These are phyloP conservation scores for Pecten maximus DNA, from an alignment of 2,888 invertebrate species.

Conservation along the genomic window DNA sequence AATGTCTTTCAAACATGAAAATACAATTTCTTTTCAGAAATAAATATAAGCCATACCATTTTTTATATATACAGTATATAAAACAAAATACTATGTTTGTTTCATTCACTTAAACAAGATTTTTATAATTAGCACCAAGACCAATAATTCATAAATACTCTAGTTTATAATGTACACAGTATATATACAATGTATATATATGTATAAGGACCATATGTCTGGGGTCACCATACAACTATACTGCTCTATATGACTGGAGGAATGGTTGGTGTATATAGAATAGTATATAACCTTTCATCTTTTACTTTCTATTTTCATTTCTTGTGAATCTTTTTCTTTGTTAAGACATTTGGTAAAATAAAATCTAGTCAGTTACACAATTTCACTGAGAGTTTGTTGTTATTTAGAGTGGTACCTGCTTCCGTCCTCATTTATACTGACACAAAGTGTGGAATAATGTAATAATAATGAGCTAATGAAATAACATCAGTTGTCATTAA, in stretches of 20 bases:
- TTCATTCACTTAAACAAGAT: neutral
- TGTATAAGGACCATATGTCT: neutral
- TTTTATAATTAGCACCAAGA: neutral
- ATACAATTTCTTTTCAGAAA: neutral
- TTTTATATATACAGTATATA: neutral
- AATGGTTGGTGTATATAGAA: neutral
- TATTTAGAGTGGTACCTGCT: neutral
- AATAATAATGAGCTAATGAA: no score
- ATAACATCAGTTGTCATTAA: no score
- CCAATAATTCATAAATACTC: no score
- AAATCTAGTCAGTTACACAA: constrained; percentile 27
- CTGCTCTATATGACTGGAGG: neutral
- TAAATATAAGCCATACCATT: neutral
- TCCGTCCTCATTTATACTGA: no score
- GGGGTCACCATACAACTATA: neutral
- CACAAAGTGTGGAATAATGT: no score
- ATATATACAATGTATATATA: neutral
- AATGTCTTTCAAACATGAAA: constrained; percentile 18
- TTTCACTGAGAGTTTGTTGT: neutral
- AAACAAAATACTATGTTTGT: neutral
- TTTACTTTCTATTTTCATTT: neutral
- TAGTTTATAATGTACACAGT: neutral
- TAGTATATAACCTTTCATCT: constrained; percentile 4
- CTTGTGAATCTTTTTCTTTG: constrained; percentile 11
- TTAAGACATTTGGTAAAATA: constrained; percentile 26